Conservation (phyloP, 2,797 vertebrate species). For the Diplodus sargus region DNA sequence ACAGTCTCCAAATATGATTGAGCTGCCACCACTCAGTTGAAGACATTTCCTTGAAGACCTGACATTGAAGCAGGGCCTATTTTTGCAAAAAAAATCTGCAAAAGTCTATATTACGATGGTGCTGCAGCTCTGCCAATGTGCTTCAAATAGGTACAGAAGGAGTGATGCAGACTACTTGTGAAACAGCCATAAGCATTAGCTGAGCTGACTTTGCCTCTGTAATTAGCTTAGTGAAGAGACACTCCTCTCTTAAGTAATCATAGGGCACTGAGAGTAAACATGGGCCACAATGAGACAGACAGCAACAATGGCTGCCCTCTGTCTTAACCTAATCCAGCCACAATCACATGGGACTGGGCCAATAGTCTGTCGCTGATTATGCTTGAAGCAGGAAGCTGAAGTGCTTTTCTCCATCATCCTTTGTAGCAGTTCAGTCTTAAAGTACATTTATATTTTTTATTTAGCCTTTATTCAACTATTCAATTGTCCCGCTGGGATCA, state of each 20-base stretch:
- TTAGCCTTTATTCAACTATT: no score
- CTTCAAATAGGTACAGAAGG: slow-evolving; percentile 5
- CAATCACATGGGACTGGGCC: slow-evolving; percentile 16
- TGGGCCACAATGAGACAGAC: slow-evolving; percentile 24
- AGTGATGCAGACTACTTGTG: slow-evolving; percentile 11
- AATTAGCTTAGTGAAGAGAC: slow-evolving; percentile 70
- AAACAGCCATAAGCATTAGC: slow-evolving; percentile 44
- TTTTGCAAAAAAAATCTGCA: neutral
- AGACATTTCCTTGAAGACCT: neutral
- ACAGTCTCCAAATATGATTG: neutral
- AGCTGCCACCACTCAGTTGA: neutral
- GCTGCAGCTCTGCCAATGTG: neutral
- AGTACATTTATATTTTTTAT: no score
- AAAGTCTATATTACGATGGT: neutral
- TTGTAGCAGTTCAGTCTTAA: neutral
- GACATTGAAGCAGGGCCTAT: neutral
- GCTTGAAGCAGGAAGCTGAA: slow-evolving; percentile 1
- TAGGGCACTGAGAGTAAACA: slow-evolving; percentile 43
- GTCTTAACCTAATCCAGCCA: slow-evolving; percentile 26
- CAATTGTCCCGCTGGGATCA: no score
- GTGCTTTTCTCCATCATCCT: neutral
- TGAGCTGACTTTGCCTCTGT: slow-evolving; percentile 50
- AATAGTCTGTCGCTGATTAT: slow-evolving; percentile 7
- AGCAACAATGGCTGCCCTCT: slow-evolving; percentile 34
- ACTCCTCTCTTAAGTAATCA: slow-evolving; percentile 47